phyloP scores from a whole-genome alignment of 2,797 vertebrate genomes.

The Coregonus sp. region DNA sequence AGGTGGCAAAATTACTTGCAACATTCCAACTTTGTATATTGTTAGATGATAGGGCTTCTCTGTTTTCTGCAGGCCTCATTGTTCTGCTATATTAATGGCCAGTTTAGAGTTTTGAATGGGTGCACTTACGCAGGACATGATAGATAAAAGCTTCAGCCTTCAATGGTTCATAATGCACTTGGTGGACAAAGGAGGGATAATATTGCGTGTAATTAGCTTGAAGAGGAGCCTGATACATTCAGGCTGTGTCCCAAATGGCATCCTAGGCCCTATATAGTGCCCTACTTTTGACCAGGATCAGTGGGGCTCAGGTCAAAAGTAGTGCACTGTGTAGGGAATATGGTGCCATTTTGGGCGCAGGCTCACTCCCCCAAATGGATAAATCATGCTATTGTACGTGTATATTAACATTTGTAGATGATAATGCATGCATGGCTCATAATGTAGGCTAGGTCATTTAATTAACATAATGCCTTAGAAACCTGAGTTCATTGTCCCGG shows the following conservation, averaged over 20 bases:
- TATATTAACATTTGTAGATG: neutral
- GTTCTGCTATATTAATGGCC: constrained; percentile 24
- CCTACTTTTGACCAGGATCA: neutral
- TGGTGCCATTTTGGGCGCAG: neutral
- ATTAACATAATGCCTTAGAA: neutral
- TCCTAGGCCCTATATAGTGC: neutral
- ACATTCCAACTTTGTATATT: neutral
- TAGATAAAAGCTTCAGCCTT: constrained; percentile 22
- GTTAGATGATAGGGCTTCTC: neutral
- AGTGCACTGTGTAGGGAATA: neutral
- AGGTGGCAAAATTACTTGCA: neutral
- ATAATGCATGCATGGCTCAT: constrained; percentile 2
- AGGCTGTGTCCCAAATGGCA: neutral
- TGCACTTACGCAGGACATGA: constrained; percentile 18
- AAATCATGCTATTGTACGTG: constrained; percentile 2
- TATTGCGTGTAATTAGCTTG: constrained; percentile 21
- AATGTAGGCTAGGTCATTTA: neutral
- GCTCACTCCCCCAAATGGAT: neutral
- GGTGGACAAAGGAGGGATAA: constrained; percentile 21
- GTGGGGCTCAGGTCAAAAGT: no score
- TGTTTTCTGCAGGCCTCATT: constrained; percentile 11
- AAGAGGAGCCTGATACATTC: constrained; percentile 23
- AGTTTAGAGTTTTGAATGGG: constrained; percentile 26
- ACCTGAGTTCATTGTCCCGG: neutral
- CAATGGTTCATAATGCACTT: constrained; percentile 21